These are phyloP conservation scores for Erpobdella octoculata DNA, from an alignment of 2,888 invertebrate species.

Conservation along the genomic window DNA sequence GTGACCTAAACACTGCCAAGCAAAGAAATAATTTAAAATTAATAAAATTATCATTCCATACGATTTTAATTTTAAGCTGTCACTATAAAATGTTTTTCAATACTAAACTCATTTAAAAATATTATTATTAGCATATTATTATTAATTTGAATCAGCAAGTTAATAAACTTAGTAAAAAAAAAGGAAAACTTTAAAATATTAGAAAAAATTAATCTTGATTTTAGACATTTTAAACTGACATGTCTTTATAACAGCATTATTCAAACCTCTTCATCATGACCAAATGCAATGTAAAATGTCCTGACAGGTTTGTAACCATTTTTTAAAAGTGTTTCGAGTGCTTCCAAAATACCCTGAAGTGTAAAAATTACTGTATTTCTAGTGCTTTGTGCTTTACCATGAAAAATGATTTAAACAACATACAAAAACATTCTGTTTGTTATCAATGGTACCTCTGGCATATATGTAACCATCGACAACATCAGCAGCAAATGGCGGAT, in stretches of 20 bases:
- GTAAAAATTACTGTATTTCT: neutral
- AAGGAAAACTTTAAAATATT: neutral
- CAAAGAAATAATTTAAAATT: neutral
- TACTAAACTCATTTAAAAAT: neutral
- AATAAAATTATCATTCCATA: neutral
- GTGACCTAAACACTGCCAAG: constrained; percentile 39
- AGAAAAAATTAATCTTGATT: neutral
- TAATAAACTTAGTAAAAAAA: neutral
- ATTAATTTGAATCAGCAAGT: too few species aligned
- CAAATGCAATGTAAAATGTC: constrained; percentile 55
- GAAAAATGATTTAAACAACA: neutral
- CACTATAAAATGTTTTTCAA: too few species aligned
- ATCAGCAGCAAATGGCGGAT: constrained; percentile 53
- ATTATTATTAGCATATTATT: too few species aligned
- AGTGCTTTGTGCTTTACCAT: neutral
- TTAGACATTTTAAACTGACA: neutral
- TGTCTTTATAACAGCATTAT: too few species aligned
- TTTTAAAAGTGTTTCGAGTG: constrained; percentile 51
- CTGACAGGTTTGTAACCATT: constrained; percentile 50
- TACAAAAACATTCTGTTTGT: constrained; percentile 55
- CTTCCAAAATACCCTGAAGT: constrained; percentile 53
- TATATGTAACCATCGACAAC: constrained; percentile 54
- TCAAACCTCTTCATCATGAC: constrained; percentile 57
- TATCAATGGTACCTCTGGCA: constrained; percentile 56
- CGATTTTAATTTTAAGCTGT: too few species aligned